Evolutionary conservation across 2,113 vertebrate genomes (phyloP).

Genomic region (Larimichthys crocea): DNA sequence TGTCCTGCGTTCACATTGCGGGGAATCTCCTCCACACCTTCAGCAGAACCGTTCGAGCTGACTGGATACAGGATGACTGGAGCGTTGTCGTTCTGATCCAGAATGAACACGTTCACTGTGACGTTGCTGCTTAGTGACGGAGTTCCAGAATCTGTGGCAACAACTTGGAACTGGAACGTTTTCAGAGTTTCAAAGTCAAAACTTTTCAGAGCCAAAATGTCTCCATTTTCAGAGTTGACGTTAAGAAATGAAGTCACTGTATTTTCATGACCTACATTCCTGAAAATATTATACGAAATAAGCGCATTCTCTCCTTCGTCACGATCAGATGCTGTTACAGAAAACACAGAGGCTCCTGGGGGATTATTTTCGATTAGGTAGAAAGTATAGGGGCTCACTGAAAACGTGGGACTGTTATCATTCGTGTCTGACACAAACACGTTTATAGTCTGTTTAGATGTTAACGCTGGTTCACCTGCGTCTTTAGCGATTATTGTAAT

Average conservation of each 20-base stretch:
- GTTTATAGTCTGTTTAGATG: conserved; percentile 69
- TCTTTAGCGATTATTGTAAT: conserved; percentile 78
- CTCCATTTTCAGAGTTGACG: conserved; percentile 66
- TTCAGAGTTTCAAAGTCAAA: conserved; percentile 75
- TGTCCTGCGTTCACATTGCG: too few relatives aligned
- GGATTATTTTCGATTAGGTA: conserved; percentile 75
- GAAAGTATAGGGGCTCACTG: conserved; percentile 48
- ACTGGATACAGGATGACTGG: too few relatives aligned
- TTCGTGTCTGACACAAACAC: conserved; percentile 77
- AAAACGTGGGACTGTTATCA: conserved; percentile 76
- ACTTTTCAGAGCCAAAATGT: conserved; percentile 56
- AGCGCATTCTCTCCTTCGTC: conserved; percentile 68
- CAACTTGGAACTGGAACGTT: conserved; percentile 51
- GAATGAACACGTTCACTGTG: too few relatives aligned
- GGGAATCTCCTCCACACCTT: too few relatives aligned
- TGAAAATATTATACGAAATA: conserved; percentile 68
- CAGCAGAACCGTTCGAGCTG: too few relatives aligned
- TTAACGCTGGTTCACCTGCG: conserved; percentile 71
- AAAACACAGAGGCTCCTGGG: conserved; percentile 62
- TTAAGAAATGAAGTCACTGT: conserved; percentile 69
- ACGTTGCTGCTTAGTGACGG: too few relatives aligned
- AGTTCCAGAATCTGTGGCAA: not conserved
- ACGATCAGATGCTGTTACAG: conserved; percentile 53
- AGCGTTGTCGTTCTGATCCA: too few relatives aligned
- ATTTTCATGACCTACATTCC: conserved; percentile 23